Conservation (phyloP, 2,797 vertebrate genomes). For the Micrastur ruficollis region DNA sequence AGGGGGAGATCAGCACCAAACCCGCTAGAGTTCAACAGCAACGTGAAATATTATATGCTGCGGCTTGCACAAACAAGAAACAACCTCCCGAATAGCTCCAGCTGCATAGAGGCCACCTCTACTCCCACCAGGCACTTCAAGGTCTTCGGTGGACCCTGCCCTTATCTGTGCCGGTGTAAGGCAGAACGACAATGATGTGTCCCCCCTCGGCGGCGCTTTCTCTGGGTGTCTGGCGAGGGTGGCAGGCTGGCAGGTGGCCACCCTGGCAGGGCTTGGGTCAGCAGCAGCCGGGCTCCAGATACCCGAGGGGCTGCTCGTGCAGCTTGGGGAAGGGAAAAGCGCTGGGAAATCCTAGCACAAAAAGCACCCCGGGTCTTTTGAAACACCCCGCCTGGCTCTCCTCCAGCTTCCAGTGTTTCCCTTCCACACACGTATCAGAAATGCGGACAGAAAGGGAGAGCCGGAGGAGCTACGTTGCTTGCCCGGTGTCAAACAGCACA, state of each 20-base stretch:
- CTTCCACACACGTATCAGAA: not conserved
- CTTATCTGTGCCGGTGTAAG: fast-evolving
- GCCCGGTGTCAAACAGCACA: not conserved
- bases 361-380: not conserved
- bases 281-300: not conserved
- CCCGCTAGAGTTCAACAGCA: not conserved
- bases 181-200: fast-evolving
- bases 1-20: not conserved
- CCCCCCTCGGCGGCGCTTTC: not conserved
- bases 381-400: not conserved
- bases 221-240: not conserved
- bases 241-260: not conserved
- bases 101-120: not conserved
- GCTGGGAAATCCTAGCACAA: not conserved
- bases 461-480: fast-evolving
- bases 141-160: not conserved
- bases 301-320: not conserved
- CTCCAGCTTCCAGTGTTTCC: not conserved
- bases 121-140: not conserved
- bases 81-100: not conserved
- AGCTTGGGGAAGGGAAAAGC: not conserved
- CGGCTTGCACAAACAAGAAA: not conserved
- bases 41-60: not conserved
- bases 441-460: not conserved
- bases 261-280: fast-evolving